These are phyloP conservation scores for Myotis pilosus DNA, from an alignment of 2,797 vertebrate genomes.

Conservation along the genomic window DNA sequence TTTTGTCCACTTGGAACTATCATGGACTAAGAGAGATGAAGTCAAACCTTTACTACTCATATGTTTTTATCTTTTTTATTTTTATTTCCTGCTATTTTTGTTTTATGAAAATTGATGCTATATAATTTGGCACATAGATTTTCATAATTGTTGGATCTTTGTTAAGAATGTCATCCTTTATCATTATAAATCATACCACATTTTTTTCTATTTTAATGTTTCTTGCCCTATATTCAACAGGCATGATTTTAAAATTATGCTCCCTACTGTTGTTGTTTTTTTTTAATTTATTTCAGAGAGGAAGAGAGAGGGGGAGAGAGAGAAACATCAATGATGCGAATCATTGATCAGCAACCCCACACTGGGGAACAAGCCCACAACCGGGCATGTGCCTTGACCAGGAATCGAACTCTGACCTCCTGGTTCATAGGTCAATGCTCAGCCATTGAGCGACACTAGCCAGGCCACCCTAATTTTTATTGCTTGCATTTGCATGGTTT, in stretches of 20 bases:
- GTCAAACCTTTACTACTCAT: background rate
- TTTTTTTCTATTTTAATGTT: slow-evolving; percentile 2
- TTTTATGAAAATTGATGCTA: background rate
- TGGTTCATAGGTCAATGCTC: no score
- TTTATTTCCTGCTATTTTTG: background rate
- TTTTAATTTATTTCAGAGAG: no score
- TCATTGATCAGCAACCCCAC: no score
- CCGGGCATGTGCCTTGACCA: no score
- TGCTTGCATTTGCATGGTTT: background rate
- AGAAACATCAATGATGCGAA: no score
- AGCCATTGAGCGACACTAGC: no score
- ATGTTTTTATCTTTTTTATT: slow-evolving; percentile 35
- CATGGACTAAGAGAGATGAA: background rate
- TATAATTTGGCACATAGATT: background rate
- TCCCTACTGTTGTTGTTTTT: no score
- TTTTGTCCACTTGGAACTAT: background rate
- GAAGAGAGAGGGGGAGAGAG: no score
- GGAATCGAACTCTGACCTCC: no score
- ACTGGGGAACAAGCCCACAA: no score
- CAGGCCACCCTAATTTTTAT: background rate
- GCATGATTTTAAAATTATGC: background rate
- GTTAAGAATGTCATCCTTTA: background rate
- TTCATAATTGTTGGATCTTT: background rate
- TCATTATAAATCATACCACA: background rate
- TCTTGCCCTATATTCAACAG: background rate